phyloP scores from a whole-genome alignment of 2,797 vertebrate species.

The Hoplostethus atlanticus region DNA sequence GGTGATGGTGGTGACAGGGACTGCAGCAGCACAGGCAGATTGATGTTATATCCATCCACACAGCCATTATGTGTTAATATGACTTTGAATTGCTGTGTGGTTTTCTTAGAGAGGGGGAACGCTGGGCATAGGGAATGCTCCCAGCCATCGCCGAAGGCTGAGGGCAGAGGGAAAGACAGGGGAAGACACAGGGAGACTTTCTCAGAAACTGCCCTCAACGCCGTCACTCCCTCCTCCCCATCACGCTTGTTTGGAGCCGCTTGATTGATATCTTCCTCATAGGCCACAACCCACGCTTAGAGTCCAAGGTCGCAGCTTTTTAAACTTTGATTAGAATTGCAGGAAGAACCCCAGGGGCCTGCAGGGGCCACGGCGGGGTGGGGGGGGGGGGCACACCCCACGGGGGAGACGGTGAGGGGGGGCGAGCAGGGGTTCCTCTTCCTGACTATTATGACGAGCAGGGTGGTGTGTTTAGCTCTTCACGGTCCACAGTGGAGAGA shows the following conservation, averaged over 20 bases:
- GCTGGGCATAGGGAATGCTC: constrained; percentile 30
- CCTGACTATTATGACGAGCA: constrained; percentile 64
- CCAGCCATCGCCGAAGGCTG: constrained; percentile 15
- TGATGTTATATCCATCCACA: constrained; percentile 69
- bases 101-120: constrained; percentile 26
- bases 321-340: constrained; percentile 80
- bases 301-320: constrained; percentile 79
- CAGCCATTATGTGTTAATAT: constrained; percentile 59
- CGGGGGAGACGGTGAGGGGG: constrained; percentile 37
- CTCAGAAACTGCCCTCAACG: constrained; percentile 39
- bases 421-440: constrained; percentile 46
- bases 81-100: constrained; percentile 55
- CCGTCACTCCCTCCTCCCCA: constrained; percentile 40
- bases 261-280: constrained; percentile 82
- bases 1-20: constrained; percentile 44
- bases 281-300: constrained; percentile 57
- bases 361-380: constrained; percentile 51
- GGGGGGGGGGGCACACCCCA: constrained; percentile 33
- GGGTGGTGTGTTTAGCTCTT: constrained; percentile 64
- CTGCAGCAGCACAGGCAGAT: constrained; percentile 58
- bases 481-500: constrained; percentile 34
- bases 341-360: constrained; percentile 74
- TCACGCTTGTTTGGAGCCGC: constrained; percentile 68
- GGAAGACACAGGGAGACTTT: constrained; percentile 37
- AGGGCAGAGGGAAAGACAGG: constrained; percentile 3